Evolutionary conservation across 2,888 invertebrate genomes (phyloP).

Genomic region (Sphaerophoria rueppellii): DNA sequence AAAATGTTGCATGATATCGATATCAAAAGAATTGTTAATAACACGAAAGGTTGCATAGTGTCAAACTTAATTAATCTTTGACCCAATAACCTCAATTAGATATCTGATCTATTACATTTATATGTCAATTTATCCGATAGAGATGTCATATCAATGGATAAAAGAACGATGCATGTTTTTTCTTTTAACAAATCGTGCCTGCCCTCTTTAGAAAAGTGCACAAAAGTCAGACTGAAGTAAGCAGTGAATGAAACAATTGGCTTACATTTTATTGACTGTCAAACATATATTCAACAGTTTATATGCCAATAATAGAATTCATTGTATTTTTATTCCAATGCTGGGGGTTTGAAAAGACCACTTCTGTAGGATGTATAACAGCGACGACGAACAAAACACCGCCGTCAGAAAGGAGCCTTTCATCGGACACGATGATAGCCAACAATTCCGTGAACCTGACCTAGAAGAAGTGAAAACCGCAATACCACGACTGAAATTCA

Average conservation of each 20-base stretch:
- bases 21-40: no score
- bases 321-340: not conserved
- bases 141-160: not conserved
- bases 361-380: not conserved
- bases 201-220: no score
- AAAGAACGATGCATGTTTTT: not conserved
- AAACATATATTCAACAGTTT: not conserved
- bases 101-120: not conserved
- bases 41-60: not conserved
- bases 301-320: conserved; percentile 6
- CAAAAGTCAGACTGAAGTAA: not conserved
- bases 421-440: no score
- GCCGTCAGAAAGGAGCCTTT: no score
- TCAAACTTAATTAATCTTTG: not conserved
- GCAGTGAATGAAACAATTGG: not conserved
- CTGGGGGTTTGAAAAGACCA: not conserved
- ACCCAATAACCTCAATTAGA: not conserved
- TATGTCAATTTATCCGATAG: not conserved
- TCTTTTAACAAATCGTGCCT: not conserved
- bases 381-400: no score
- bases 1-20: no score
- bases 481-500: no score
- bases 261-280: not conserved
- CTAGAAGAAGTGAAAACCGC: no score
- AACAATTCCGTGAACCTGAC: no score